Evolutionary conservation across 2,797 vertebrate genomes (phyloP).

Genomic region (Craterocephalus amniculus): DNA sequence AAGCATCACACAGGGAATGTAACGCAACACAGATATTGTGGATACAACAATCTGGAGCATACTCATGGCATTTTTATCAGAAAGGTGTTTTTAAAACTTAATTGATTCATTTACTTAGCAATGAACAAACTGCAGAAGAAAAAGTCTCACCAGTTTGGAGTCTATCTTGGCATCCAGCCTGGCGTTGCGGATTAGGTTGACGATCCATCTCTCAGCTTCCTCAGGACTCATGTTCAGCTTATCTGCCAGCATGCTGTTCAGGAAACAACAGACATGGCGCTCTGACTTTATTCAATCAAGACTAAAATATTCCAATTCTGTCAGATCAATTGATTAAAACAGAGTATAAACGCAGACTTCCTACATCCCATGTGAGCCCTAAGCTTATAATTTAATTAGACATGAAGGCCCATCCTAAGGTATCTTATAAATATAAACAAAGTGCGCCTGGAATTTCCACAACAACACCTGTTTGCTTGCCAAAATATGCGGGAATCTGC

Average conservation of each 20-base stretch:
- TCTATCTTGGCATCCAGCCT: slow-evolving; percentile 97
- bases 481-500: not conserved
- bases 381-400: slow-evolving; percentile 1
- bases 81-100: slow-evolving; percentile 21
- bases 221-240: slow-evolving; percentile 98
- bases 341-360: slow-evolving; percentile 1
- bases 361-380: slow-evolving; percentile 1
- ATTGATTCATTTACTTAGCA: slow-evolving; percentile 33
- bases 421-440: slow-evolving; percentile 6
- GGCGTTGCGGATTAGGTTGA: slow-evolving; percentile 98
- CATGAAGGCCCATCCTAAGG: not conserved
- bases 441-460: not conserved
- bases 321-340: not conserved
- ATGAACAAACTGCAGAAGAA: slow-evolving; percentile 15
- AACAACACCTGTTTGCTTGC: not conserved
- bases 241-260: slow-evolving; percentile 94
- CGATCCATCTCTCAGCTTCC: slow-evolving; percentile 98
- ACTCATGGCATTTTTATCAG: slow-evolving; percentile 27
- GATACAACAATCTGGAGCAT: slow-evolving; percentile 25
- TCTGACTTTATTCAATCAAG: slow-evolving; percentile 10
- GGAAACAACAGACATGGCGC: slow-evolving; percentile 12
- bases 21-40: slow-evolving; percentile 33
- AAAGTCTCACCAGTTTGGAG: slow-evolving; percentile 93
- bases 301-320: not conserved
- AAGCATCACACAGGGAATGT: slow-evolving; percentile 32